Evolutionary conservation across 2,797 vertebrate genomes (phyloP).

Genomic region (Zalophus californianus): DNA sequence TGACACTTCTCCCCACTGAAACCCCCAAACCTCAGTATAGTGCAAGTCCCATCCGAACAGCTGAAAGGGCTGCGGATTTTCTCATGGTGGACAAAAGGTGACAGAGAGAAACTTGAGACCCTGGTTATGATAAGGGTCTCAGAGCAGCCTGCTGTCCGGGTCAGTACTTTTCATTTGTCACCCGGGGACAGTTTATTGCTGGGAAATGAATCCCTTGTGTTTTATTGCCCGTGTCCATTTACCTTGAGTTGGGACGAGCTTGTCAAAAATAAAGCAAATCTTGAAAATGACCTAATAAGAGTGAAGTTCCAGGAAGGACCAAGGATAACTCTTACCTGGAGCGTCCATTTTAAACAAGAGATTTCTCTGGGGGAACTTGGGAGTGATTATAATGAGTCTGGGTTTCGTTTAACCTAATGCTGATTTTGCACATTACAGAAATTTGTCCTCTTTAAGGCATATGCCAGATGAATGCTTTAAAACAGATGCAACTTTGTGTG

Average conservation of each 20-base stretch:
- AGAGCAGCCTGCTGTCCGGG: constrained; percentile 84
- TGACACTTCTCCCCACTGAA: neutral
- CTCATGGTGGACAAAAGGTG: constrained; percentile 63
- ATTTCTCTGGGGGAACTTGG: constrained; percentile 57
- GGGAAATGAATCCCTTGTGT: constrained; percentile 70
- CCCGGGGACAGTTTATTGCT: constrained; percentile 83
- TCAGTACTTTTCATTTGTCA: constrained; percentile 90
- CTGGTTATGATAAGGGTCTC: constrained; percentile 73
- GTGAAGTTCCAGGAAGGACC: constrained; percentile 64
- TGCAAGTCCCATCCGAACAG: constrained; percentile 50
- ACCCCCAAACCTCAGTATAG: neutral
- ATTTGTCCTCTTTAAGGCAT: constrained; percentile 76
- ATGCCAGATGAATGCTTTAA: constrained; percentile 77
- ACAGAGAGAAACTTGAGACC: constrained; percentile 68
- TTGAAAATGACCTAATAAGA: constrained; percentile 64
- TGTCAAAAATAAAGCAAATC: constrained; percentile 63
- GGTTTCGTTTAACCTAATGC: constrained; percentile 75
- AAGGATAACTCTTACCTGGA: constrained; percentile 65
- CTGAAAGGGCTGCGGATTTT: constrained; percentile 65
- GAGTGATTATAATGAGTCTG: constrained; percentile 65
- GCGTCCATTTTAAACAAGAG: constrained; percentile 70
- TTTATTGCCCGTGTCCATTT: constrained; percentile 44
- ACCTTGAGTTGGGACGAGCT: neutral
- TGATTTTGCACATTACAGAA: constrained; percentile 70
- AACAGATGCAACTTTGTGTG: constrained; percentile 76